These are phyloP conservation scores for Tamandua tetradactyla DNA, from an alignment of 2,797 vertebrate genomes.

Conservation along the genomic window DNA sequence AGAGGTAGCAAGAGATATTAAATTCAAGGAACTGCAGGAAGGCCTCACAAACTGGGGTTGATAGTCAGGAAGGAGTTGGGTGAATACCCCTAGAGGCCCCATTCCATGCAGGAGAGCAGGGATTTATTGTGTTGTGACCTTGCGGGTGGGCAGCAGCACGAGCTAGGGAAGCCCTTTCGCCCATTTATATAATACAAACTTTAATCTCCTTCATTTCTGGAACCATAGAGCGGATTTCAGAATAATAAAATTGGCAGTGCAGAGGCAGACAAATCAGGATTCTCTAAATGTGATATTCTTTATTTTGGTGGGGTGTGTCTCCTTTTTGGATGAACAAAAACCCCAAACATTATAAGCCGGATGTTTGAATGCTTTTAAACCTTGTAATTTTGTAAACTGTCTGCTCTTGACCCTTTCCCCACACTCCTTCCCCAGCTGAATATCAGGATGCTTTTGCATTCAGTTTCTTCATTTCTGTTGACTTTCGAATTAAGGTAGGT, in stretches of 20 bases:
- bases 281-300: constrained; percentile 30
- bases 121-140: too few species aligned
- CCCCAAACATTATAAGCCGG: constrained; percentile 53
- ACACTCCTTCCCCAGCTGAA: constrained; percentile 2
- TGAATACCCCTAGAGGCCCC: background rate
- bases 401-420: constrained; percentile 60
- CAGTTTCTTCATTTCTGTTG: constrained; percentile 37
- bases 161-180: background rate
- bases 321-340: constrained; percentile 67
- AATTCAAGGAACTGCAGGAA: background rate
- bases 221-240: background rate
- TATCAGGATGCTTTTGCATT: background rate
- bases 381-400: constrained; percentile 71
- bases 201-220: background rate
- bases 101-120: background rate
- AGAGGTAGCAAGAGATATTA: background rate
- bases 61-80: background rate
- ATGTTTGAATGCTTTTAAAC: constrained; percentile 72
- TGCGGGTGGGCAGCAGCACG: background rate
- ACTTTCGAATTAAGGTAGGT: constrained; percentile 43
- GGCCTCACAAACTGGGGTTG: background rate
- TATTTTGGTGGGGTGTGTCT: constrained; percentile 56
- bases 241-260: background rate
- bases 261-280: constrained; percentile 34
- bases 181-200: background rate